Base-by-base conservation (phyloP, 2,888 invertebrate genomes). In the Lypha dubia region DNA sequence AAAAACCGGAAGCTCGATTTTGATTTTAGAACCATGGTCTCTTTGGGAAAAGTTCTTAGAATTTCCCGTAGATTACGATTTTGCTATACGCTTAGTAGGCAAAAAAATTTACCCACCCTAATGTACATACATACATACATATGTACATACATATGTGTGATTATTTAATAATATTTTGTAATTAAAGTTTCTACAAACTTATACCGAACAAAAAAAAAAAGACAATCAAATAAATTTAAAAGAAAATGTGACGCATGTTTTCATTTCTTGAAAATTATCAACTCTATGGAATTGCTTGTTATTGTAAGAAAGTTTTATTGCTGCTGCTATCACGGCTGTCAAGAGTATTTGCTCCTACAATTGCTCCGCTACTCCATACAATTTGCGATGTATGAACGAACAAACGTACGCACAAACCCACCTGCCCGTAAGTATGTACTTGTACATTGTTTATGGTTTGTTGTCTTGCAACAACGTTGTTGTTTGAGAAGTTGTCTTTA, bases 191-290 rank as follows among this genome's bases (percentile, higher is more conserved):
- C 17, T 53, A 17, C 38, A 44, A 51, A 68, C 60, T 81, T 32
- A 46, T 74, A 41, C 49, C 53, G 44, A 79, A 71, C 41, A 53
- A 51, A 51, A 63, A 35, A 79, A 71, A 28, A 53, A 51, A 51
- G 56, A 60, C 71, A 67, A 58, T 32, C 60, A 76, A 58, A 41
- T 82, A 67, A 79, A 77, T 53, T 70, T 70, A 74, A 75, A 32
- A 35, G 62, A 71, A 79, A 63, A 71, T 65, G 60, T 60, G 75
- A 75, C 70, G 65, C 75, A 79, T 79, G 75, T 58, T 79, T 70
- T 83, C 63, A 58, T 71, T 65, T 75, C 81, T 79, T 63, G 58
- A 63, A 74, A 68, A 41, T 53, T 70, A 38, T 56, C 62, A 83
- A 46, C 77, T 74, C 17, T 32, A 65, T 32, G 13, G 44, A 38